A percentile compares a stretch with the other conserved stretches of the same genome.
Evolutionary conservation across 1,140 invertebrate genomes (phyloP).

Genomic region (Halesus radiatus): DNA sequence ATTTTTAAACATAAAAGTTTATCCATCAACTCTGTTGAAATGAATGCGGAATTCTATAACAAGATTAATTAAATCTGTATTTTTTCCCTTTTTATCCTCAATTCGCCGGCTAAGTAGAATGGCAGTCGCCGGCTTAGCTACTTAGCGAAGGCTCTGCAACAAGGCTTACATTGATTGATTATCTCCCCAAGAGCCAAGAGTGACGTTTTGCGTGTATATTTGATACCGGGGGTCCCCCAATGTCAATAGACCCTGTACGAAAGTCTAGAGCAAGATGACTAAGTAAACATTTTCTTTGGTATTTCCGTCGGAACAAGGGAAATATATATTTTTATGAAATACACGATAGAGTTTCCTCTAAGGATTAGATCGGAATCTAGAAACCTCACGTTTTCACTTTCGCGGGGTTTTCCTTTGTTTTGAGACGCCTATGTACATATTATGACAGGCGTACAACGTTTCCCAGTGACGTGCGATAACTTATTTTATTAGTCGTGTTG

Average conservation of each 20-base stretch:
- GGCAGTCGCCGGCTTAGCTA: background rate
- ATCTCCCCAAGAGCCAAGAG: background rate
- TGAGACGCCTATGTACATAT: background rate
- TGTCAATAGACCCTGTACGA: background rate
- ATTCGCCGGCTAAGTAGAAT: background rate
- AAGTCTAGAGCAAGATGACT: background rate
- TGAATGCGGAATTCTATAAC: too few relatives aligned
- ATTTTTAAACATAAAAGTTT: too few relatives aligned
- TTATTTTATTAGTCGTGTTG: too few relatives aligned
- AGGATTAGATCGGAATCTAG: background rate
- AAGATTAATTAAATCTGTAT: too few relatives aligned
- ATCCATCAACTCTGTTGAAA: too few relatives aligned
- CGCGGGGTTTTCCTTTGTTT: background rate
- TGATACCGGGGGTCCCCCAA: background rate
- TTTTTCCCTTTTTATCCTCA: too few relatives aligned
- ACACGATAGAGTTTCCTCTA: background rate
- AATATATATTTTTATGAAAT: background rate
- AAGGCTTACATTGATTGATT: constrained; percentile 17
- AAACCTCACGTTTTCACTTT: background rate
- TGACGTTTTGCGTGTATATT: background rate
- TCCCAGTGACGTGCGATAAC: too few relatives aligned
- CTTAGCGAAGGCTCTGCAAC: background rate
- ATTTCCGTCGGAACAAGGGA: background rate
- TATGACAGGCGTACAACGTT: too few relatives aligned
- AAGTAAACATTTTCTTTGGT: constrained; percentile 6